A percentile compares a stretch with the other conserved stretches of the same genome.
Evolutionary conservation across 2,113 vertebrate species (phyloP).

Genomic region (Cricetomys ansorgei): DNA sequence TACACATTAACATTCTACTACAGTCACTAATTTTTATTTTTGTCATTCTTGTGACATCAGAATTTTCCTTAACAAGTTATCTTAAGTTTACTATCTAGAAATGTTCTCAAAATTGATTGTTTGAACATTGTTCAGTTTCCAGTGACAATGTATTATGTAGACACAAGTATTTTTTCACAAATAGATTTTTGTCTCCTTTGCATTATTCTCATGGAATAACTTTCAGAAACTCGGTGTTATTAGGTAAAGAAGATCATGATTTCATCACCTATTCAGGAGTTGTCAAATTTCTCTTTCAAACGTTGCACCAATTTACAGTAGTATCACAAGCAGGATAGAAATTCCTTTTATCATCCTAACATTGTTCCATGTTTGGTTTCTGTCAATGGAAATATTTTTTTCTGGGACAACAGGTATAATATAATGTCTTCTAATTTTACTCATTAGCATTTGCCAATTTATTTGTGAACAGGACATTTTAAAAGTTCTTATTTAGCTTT

Average conservation of each 20-base stretch:
- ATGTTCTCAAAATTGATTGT: neutral
- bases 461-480: neutral
- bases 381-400: constrained; percentile 13
- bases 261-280: constrained; percentile 36
- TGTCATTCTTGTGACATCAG: neutral
- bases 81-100: neutral
- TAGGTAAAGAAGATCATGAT: neutral
- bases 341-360: neutral
- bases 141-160: neutral
- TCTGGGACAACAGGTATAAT: neutral
- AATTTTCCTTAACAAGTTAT: neutral
- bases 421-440: neutral
- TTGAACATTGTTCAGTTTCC: neutral
- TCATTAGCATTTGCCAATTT: neutral
- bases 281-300: neutral
- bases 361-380: neutral
- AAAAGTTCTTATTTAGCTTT: neutral
- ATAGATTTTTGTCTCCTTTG: neutral
- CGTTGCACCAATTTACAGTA: neutral
- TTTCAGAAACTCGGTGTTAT: neutral
- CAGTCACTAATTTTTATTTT: neutral
- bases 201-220: neutral
- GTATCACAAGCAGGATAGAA: neutral
- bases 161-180: neutral
- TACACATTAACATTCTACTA: too few relatives aligned